A percentile compares a stretch with the other conserved stretches of the same genome.
phyloP scores from a whole-genome alignment of 2,797 vertebrate species.

The Gobio occitaniae region DNA sequence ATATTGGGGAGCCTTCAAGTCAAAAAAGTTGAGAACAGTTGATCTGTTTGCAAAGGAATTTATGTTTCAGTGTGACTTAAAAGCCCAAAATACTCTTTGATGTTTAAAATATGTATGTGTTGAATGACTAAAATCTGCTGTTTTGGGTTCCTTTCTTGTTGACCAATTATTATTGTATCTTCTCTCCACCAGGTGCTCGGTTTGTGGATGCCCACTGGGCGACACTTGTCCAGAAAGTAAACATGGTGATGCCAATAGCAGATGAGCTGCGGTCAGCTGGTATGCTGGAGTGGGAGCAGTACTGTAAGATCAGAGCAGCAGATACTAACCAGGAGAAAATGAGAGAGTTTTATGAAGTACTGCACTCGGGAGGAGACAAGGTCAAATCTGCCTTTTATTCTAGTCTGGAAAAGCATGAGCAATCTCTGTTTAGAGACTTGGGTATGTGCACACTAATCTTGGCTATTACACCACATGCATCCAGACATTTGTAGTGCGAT shows the following conservation, averaged over 20 bases:
- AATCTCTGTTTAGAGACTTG: slow-evolving; percentile 4
- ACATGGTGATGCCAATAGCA: slow-evolving; percentile 4
- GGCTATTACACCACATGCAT: not conserved
- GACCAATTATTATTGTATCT: not conserved
- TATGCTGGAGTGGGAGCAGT: slow-evolving; percentile 7
- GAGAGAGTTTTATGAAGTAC: slow-evolving; percentile 2
- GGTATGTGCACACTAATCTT: not conserved
- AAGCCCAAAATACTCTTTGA: not conserved
- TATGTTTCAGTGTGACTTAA: not conserved
- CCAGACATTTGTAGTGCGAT: not conserved
- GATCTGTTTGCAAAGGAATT: not conserved
- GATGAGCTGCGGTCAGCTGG: not conserved
- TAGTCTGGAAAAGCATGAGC: not conserved
- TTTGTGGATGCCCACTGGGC: slow-evolving; percentile 33
- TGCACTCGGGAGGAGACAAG: slow-evolving; percentile 14
- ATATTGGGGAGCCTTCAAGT: not conserved
- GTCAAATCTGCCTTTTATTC: slow-evolving; percentile 41
- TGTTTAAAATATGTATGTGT: not conserved
- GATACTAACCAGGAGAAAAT: slow-evolving; percentile 18
- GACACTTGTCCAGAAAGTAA: slow-evolving; percentile 3
- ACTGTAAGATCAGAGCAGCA: slow-evolving; percentile 11
- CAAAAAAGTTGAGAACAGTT: not conserved
- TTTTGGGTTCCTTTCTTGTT: not conserved
- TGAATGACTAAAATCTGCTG: not conserved
- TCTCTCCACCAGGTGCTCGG: slow-evolving; percentile 8